phyloP scores from a whole-genome alignment of 2,888 invertebrate species.

The Parasteatoda lunata region DNA sequence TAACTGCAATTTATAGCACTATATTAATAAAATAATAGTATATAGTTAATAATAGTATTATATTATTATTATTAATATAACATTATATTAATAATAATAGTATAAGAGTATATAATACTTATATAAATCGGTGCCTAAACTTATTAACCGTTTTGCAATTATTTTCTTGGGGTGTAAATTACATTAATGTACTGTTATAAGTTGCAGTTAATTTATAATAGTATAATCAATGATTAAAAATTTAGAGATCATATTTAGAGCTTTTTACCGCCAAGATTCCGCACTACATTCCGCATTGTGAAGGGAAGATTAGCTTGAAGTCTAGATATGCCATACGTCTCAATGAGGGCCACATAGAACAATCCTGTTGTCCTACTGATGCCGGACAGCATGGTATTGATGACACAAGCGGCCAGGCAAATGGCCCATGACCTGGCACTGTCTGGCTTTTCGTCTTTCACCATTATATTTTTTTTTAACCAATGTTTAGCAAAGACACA shows the following conservation, averaged over 20 bases:
- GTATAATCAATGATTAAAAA: neutral
- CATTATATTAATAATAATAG: no score
- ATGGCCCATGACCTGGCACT: slow-evolving; percentile 40
- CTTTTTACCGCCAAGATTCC: slow-evolving; percentile 24
- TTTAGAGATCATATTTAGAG: neutral
- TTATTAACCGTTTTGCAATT: neutral
- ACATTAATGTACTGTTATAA: no score
- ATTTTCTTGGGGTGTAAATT: neutral
- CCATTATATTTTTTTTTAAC: neutral
- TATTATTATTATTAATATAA: no score
- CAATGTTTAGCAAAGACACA: no score
- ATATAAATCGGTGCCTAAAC: neutral
- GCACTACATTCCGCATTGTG: slow-evolving; percentile 15
- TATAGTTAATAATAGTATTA: no score
- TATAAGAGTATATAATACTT: no score
- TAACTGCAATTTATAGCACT: no score
- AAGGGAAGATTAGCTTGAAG: slow-evolving; percentile 38
- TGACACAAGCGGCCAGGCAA: slow-evolving; percentile 34
- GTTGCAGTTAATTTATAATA: neutral
- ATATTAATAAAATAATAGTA: no score
- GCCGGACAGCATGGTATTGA: slow-evolving; percentile 39
- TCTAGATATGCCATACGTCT: slow-evolving; percentile 29
- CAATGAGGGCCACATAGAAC: slow-evolving; percentile 43
- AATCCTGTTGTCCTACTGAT: slow-evolving; percentile 28
- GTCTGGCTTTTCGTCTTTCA: slow-evolving; percentile 25